Evolutionary conservation across 2,888 invertebrate genomes (phyloP), one percentile per base, ranked within the genome.

Genomic region (Chrysopilus asiliformis): DNA sequence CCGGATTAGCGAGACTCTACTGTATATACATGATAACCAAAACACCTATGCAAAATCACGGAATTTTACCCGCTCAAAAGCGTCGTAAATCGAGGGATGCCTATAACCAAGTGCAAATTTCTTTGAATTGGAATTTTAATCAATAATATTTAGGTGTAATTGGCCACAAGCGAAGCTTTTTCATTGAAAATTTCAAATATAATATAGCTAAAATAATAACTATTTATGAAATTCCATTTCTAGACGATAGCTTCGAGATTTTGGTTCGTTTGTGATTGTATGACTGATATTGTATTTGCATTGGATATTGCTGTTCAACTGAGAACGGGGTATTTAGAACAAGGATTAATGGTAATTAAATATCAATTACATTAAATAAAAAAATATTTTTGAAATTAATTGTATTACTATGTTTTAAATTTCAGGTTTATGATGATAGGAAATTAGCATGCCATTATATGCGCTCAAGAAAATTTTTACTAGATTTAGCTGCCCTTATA

Each of bases 311-410:
- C 78, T 36, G 87, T 93, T 43, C 94, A 94, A 64, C 76, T 94
- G 49, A 71, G 94, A 45, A 94, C 94, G 29, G 94, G 94, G 13
- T 94, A 93, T 60, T 67, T 94, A 53, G 93, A 94, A 61, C 90
- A 90, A 57, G 94, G 91, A 26, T 73, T 93, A 14, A 89, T 93
- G 82, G 34, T 34, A 25, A 34, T 14, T 22, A n/a, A n/a, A n/a
- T n/a, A 22, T 22, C 7, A 9, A 22, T 8, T 8, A 22, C 6
- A 6, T 22, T 22, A 22, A 22, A 22, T 8, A 22, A 22, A 22
- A 22, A 7, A 22, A 22, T 10, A 22, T 22, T 22, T 22, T 22
- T 22, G 7, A 22, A 22, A 22, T 22, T 22, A 22, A 22, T 22
- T 8, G 22, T 8, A 22, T 9, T 27, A 6, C 7, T 13, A 9